These are phyloP conservation scores for Virgularia gustaviana DNA, from an alignment of 92 coral and sea anemone species.

Conservation along the genomic window DNA sequence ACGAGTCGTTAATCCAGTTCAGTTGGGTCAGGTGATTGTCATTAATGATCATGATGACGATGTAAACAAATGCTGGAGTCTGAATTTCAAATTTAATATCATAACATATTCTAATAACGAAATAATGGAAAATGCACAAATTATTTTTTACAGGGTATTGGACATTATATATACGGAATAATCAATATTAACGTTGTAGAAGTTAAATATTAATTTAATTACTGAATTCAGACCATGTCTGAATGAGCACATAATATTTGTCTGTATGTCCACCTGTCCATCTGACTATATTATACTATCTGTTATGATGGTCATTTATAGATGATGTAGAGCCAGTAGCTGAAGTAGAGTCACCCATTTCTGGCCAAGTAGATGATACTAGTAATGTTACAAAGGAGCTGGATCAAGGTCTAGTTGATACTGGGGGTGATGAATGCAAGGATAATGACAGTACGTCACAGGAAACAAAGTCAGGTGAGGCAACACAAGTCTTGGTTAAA, in stretches of 20 bases:
- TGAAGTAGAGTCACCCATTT: background rate
- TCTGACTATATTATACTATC: background rate
- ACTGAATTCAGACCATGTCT: background rate
- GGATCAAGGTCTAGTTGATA: too few relatives aligned
- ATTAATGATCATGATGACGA: too few relatives aligned
- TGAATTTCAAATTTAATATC: too few relatives aligned
- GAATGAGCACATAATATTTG: background rate
- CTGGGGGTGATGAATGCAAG: too few relatives aligned
- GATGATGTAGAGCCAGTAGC: background rate
- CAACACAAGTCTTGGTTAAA: background rate
- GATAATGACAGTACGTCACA: background rate
- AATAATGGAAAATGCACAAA: too few relatives aligned
- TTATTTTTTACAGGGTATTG: too few relatives aligned
- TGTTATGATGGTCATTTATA: background rate
- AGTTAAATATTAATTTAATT: background rate
- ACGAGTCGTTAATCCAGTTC: too few relatives aligned
- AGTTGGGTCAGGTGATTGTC: too few relatives aligned
- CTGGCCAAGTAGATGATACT: background rate
- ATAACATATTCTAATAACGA: too few relatives aligned
- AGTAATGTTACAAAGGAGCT: background rate
- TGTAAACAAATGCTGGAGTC: too few relatives aligned
- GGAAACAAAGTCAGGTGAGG: background rate
- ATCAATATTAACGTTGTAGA: constrained; percentile 9
- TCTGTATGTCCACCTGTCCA: background rate
- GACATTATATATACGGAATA: too few relatives aligned